Conservation (phyloP, 2,113 vertebrate genomes). For the Ornithorhynchus anatinus region DNA sequence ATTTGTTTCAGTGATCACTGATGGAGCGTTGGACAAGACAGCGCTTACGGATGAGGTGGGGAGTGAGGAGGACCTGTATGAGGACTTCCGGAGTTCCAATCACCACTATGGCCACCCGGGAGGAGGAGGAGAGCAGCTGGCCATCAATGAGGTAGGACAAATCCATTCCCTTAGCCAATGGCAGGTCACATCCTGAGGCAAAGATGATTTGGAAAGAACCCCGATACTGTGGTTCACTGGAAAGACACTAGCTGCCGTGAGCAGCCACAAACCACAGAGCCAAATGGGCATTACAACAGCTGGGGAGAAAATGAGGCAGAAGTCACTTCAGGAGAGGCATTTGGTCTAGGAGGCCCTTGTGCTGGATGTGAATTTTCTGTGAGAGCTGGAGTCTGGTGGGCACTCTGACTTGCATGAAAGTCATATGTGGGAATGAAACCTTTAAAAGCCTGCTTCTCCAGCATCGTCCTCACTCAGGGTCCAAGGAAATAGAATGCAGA, state of each 20-base stretch:
- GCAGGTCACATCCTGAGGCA: too few relatives aligned
- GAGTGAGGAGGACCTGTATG: constrained; percentile 90
- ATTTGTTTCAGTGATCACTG: constrained; percentile 75
- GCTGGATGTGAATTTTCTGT: neutral
- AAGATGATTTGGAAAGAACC: too few relatives aligned
- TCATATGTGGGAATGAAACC: neutral
- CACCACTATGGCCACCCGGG: constrained; percentile 87
- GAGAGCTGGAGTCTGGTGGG: neutral
- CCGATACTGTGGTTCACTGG: too few relatives aligned
- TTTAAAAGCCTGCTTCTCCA: neutral
- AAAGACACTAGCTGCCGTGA: too few relatives aligned
- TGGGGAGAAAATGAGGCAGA: too few relatives aligned
- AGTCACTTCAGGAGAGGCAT: too few relatives aligned
- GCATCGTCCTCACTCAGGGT: neutral
- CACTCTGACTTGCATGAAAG: neutral
- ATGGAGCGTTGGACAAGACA: constrained; percentile 77
- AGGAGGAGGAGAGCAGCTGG: constrained; percentile 93
- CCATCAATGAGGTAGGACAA: constrained; percentile 89
- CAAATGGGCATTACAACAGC: too few relatives aligned
- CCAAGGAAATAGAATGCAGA: neutral
- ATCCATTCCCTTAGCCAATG: neutral
- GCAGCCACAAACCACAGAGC: too few relatives aligned
- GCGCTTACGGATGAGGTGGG: constrained; percentile 77
- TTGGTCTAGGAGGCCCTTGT: too few relatives aligned
- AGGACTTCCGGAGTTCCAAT: constrained; percentile 82